Conservation (phyloP, 2,797 vertebrate species). For the Esox lucius region DNA sequence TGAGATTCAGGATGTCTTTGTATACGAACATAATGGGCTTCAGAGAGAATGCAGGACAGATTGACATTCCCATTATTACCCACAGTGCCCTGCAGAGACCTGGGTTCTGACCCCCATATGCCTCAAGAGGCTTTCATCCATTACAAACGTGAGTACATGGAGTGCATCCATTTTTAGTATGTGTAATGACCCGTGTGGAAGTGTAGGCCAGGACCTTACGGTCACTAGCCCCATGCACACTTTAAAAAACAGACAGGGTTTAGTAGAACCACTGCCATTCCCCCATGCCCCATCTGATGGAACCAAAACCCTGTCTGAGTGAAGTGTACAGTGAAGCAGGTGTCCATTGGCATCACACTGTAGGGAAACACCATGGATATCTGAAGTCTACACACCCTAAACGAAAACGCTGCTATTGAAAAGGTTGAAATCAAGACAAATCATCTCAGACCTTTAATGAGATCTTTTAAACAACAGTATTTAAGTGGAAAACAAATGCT, state of each 20-base stretch:
- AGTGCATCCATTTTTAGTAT: background rate
- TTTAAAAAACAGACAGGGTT: background rate
- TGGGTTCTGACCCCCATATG: conserved; percentile 24
- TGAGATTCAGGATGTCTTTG: conserved; percentile 60
- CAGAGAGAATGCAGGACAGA: background rate
- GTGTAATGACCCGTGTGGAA: background rate
- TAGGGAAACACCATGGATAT: too few relatives aligned
- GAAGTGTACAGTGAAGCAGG: background rate
- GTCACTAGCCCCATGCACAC: background rate
- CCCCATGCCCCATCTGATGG: background rate
- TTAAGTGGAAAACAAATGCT: too few relatives aligned
- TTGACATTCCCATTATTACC: conserved; percentile 23
- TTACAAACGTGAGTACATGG: background rate
- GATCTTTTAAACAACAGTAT: too few relatives aligned
- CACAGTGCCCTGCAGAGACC: conserved; percentile 23
- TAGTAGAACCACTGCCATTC: background rate
- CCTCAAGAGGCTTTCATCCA: background rate
- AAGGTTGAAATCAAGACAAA: too few relatives aligned
- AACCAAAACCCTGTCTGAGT: background rate
- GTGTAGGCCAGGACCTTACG: background rate
- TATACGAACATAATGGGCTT: conserved; percentile 38
- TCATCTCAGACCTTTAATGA: too few relatives aligned
- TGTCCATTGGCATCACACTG: too few relatives aligned
- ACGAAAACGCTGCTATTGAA: too few relatives aligned
- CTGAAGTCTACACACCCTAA: too few relatives aligned